Evolutionary conservation across 2,888 invertebrate genomes (phyloP).

Genomic region (Epiblema foenella): DNA sequence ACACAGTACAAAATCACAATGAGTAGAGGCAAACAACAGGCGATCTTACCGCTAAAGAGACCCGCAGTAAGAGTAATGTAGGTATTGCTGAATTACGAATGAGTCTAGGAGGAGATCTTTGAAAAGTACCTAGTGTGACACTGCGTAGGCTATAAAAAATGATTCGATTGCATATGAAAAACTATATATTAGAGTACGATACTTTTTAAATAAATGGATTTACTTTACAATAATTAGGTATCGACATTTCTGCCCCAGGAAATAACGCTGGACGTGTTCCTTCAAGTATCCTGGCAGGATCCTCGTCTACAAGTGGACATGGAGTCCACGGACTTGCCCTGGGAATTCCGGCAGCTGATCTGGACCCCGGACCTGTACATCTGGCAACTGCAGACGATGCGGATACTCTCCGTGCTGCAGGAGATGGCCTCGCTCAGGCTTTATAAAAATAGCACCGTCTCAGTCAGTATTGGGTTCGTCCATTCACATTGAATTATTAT

Average conservation of each 20-base stretch:
- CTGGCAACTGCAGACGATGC: conserved; percentile 86
- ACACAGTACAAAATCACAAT: too few relatives aligned
- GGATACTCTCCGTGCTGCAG: conserved; percentile 85
- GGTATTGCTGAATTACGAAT: too few relatives aligned
- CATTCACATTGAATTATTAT: conserved; percentile 50
- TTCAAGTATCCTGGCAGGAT: conserved; percentile 87
- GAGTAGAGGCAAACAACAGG: too few relatives aligned
- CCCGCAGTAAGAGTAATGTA: too few relatives aligned
- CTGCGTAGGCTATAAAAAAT: too few relatives aligned
- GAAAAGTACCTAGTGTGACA: too few relatives aligned
- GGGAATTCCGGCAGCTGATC: conserved; percentile 85
- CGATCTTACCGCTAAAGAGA: too few relatives aligned
- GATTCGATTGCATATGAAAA: too few relatives aligned
- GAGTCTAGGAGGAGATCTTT: too few relatives aligned
- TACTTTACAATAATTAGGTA: background rate
- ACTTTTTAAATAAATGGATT: too few relatives aligned
- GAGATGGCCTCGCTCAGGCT: conserved; percentile 87
- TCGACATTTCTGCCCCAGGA: conserved; percentile 71
- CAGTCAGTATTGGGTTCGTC: conserved; percentile 87
- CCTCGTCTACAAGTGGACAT: conserved; percentile 75
- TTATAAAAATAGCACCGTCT: conserved; percentile 86
- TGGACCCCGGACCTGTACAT: conserved; percentile 88
- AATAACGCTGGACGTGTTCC: conserved; percentile 87
- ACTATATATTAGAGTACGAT: too few relatives aligned
- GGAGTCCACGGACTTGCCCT: conserved; percentile 85